phyloP scores from a whole-genome alignment of 2,797 vertebrate genomes.

The Cynodonichthys magdalenae region DNA sequence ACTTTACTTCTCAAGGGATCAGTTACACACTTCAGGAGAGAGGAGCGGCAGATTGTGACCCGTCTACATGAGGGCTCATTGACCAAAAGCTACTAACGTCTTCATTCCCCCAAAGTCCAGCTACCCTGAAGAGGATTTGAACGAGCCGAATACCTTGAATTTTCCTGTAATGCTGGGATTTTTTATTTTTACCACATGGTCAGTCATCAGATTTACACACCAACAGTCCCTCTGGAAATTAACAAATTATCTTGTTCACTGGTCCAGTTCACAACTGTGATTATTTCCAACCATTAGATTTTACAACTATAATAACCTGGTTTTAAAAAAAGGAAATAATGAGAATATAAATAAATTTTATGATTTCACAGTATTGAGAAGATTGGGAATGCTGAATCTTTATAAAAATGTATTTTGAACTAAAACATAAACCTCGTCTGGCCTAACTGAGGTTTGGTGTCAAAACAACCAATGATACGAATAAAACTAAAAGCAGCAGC shows the following conservation, averaged over 20 bases:
- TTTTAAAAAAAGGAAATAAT: slow-evolving; percentile 42
- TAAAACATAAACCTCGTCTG: slow-evolving; percentile 7
- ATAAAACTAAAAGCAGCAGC: neutral
- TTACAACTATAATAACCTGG: slow-evolving; percentile 71
- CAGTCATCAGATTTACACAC: slow-evolving; percentile 68
- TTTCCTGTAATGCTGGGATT: slow-evolving; percentile 33
- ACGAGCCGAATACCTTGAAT: slow-evolving; percentile 35
- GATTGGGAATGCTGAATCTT: neutral
- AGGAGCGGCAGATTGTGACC: slow-evolving; percentile 72
- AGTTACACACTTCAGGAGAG: slow-evolving; percentile 79
- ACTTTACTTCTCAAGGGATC: slow-evolving; percentile 70
- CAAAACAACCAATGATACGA: neutral
- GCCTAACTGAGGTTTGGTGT: neutral
- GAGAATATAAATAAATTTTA: slow-evolving; percentile 51
- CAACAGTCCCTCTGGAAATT: slow-evolving; percentile 71
- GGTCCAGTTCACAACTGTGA: slow-evolving; percentile 76
- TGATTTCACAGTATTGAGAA: slow-evolving; percentile 48
- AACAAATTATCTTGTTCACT: slow-evolving; percentile 81
- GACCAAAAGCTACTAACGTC: slow-evolving; percentile 74
- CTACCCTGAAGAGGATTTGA: slow-evolving; percentile 56
- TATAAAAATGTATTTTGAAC: neutral
- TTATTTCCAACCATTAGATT: slow-evolving; percentile 75
- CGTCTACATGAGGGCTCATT: slow-evolving; percentile 72
- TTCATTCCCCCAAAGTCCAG: slow-evolving; percentile 59
- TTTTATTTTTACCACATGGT: slow-evolving; percentile 2